A percentile compares a stretch with the other conserved stretches of the same genome.
phyloP scores from a whole-genome alignment of 2,888 invertebrate genomes.

The Arctia plantaginis region DNA sequence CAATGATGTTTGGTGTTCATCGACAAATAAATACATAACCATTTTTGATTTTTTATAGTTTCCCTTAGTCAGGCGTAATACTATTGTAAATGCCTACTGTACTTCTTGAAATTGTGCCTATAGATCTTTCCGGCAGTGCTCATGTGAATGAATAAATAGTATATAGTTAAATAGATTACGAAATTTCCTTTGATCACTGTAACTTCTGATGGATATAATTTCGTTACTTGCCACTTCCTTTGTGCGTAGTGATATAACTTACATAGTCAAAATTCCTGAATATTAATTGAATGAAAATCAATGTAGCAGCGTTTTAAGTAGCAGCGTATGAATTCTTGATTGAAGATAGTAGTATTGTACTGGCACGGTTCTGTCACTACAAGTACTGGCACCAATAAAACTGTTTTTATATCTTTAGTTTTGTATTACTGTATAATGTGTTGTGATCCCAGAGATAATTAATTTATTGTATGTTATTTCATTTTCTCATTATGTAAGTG shows the following conservation, averaged over 20 bases:
- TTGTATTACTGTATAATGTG: no score
- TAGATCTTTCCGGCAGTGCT: background rate
- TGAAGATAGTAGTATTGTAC: no score
- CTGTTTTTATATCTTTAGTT: no score
- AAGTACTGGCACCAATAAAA: no score
- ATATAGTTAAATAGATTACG: background rate
- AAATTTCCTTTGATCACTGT: slow-evolving; percentile 24
- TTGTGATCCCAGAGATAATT: no score
- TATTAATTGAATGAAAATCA: background rate
- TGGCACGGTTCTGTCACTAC: no score
- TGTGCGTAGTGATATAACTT: background rate
- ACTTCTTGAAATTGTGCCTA: background rate
- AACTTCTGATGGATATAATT: slow-evolving; percentile 42
- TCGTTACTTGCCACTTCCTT: slow-evolving; percentile 13
- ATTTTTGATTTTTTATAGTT: no score
- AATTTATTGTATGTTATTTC: no score
- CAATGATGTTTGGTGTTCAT: no score
- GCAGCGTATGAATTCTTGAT: no score
- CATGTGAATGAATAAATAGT: background rate
- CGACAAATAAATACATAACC: no score
- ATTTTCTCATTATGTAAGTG: no score
- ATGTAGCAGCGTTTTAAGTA: background rate
- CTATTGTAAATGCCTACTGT: background rate
- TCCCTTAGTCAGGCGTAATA: background rate
- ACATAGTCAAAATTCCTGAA: background rate